Percentiles rank a stretch among this genome's conserved stretches.
Conservation (phyloP, 1,140 invertebrate genomes). For the Zaprionus tsacasi region DNA sequence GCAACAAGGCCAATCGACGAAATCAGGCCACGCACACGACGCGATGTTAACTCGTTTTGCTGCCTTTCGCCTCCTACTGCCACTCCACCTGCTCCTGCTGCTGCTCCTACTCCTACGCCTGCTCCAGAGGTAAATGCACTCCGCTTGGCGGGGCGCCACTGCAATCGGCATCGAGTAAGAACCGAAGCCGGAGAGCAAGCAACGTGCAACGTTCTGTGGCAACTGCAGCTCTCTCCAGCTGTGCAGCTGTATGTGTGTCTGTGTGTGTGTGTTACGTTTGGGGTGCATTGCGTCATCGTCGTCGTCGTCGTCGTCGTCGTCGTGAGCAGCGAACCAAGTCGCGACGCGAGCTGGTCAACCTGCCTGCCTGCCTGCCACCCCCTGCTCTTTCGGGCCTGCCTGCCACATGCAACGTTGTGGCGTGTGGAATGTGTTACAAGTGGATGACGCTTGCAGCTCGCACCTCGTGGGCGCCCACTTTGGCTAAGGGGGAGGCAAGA, state of each 20-base stretch:
- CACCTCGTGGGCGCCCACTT: constrained; percentile 25
- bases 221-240: constrained; percentile 58
- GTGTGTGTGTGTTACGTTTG: constrained; percentile 11
- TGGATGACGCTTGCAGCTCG: constrained; percentile 50
- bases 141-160: constrained; percentile 17
- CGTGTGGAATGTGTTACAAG: constrained; percentile 76
- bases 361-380: constrained; percentile 15
- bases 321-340: constrained; percentile 54
- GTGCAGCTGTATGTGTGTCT: constrained; percentile 11
- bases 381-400: neutral
- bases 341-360: constrained; percentile 58
- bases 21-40: constrained; percentile 77
- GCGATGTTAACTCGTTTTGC: constrained; percentile 47
- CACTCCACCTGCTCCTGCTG: constrained; percentile 13
- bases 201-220: constrained; percentile 11
- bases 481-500: constrained; percentile 42
- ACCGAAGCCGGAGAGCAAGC: constrained; percentile 50
- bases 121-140: constrained; percentile 69
- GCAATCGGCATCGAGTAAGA: constrained; percentile 64
- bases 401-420: constrained; percentile 16
- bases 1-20: constrained; percentile 74
- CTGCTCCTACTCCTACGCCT: neutral
- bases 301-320: constrained; percentile 35
- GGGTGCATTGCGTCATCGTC: constrained; percentile 53
- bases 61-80: constrained; percentile 34